Evolutionary conservation across 2,113 vertebrate species (phyloP).

Genomic region (Rattus rattus): DNA sequence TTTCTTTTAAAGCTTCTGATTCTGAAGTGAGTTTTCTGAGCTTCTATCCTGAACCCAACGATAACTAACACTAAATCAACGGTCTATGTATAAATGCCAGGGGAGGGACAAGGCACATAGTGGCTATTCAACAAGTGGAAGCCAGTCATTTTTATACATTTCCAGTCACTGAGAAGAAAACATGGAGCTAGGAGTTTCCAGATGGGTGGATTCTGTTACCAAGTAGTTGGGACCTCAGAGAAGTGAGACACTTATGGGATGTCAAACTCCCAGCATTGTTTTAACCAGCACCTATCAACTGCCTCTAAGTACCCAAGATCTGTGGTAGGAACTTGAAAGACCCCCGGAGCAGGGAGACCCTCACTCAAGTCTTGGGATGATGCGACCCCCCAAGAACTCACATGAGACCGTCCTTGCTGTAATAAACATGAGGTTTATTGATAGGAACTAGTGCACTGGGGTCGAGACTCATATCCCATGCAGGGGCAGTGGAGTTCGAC

Average conservation of each 20-base stretch:
- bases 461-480: too few species aligned
- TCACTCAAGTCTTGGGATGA: too few species aligned
- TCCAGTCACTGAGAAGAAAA: not conserved
- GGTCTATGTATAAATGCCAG: not conserved
- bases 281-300: not conserved
- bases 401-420: too few species aligned
- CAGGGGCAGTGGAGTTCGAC: too few species aligned
- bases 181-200: not conserved
- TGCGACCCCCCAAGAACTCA: too few species aligned
- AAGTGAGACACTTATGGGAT: not conserved
- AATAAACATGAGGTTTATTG: too few species aligned
- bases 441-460: too few species aligned
- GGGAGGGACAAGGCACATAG: fast-evolving
- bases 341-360: too few species aligned
- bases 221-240: constrained; percentile 7
- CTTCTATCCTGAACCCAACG: too few species aligned
- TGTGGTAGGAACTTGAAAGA: not conserved
- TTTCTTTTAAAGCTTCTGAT: too few species aligned
- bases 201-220: constrained; percentile 16
- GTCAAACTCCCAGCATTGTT: not conserved
- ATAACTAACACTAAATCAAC: not conserved
- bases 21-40: too few species aligned
- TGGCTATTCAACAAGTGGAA: not conserved
- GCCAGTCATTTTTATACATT: not conserved
- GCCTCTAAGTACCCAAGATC: not conserved